Percentiles rank a stretch among this genome's conserved stretches.
Conservation (phyloP, 2,113 vertebrate species). For the Odontesthes bonariensis region DNA sequence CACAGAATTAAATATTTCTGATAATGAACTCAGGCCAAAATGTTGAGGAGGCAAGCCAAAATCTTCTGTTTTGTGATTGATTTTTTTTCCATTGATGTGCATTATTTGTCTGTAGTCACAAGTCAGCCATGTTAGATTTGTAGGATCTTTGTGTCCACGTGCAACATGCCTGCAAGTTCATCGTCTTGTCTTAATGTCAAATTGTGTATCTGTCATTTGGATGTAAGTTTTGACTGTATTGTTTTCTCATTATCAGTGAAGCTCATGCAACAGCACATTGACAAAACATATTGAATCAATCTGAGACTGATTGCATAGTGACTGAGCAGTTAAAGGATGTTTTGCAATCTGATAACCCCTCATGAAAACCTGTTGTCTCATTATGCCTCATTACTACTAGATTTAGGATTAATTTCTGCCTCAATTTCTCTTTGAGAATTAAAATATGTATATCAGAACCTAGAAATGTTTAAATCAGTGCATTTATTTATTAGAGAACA, state of each 20-base stretch:
- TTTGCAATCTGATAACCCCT: not conserved
- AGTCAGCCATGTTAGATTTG: not conserved
- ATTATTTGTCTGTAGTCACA: conserved; percentile 7
- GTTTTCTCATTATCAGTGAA: not conserved
- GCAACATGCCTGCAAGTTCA: not conserved
- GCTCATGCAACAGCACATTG: conserved; percentile 7
- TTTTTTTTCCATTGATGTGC: not conserved
- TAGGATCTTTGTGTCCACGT: not conserved
- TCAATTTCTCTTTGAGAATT: not conserved
- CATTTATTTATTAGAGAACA: conserved; percentile 4
- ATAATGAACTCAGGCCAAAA: conserved; percentile 15
- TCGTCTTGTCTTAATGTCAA: conserved; percentile 11
- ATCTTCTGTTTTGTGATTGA: not conserved
- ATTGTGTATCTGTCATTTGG: conserved; percentile 23
- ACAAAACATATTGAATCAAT: not conserved
- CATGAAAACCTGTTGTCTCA: not conserved
- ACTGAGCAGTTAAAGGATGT: not conserved
- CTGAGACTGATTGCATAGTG: not conserved
- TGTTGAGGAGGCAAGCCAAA: not conserved
- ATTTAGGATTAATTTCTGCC: not conserved
- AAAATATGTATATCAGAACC: not conserved
- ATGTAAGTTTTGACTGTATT: conserved; percentile 21
- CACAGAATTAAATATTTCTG: not conserved
- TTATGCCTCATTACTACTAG: not conserved
- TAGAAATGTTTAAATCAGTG: not conserved